Evolutionary conservation across 2,888 invertebrate species (phyloP).

Genomic region (Machimus rusticus): DNA sequence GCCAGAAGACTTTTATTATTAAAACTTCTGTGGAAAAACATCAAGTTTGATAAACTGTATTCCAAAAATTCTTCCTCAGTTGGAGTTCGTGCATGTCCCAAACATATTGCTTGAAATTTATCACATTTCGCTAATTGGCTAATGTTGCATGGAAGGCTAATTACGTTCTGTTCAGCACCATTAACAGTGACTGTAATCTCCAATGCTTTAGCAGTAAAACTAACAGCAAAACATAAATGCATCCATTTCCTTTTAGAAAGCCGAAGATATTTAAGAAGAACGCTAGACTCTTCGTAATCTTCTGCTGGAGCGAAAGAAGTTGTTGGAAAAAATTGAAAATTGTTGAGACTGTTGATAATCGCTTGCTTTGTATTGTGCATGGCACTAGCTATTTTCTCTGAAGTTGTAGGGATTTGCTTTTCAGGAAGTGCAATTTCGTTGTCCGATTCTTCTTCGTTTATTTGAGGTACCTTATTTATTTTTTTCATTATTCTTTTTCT

Average conservation of each 20-base stretch:
- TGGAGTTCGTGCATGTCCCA: conserved; percentile 53
- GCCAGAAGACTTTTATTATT: conserved; percentile 53
- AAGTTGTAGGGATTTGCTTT: not conserved
- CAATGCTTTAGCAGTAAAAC: conserved; percentile 53
- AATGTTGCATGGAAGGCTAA: conserved; percentile 55
- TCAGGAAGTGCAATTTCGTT: conserved; percentile 40
- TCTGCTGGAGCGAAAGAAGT: conserved; percentile 48
- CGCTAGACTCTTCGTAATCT: conserved; percentile 54
- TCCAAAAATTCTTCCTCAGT: not conserved
- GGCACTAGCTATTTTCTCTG: conserved; percentile 51
- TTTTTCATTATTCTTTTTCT: conserved; percentile 37
- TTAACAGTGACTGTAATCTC: conserved; percentile 56
- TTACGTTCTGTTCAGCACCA: conserved; percentile 56
- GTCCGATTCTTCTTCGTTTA: conserved; percentile 12
- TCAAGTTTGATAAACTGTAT: conserved; percentile 58
- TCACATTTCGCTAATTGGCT: conserved; percentile 54
- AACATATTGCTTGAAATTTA: conserved; percentile 57
- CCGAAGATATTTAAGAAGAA: conserved; percentile 56
- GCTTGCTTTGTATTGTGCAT: conserved; percentile 59
- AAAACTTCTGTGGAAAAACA: conserved; percentile 58
- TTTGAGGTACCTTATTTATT: conserved; percentile 19
- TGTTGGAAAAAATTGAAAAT: conserved; percentile 58
- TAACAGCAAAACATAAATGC: conserved; percentile 58
- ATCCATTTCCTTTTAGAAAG: conserved; percentile 58
- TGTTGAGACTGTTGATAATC: conserved; percentile 58